Evolutionary conservation across 2,888 invertebrate genomes (phyloP), one percentile per base, ranked within the genome.

Genomic region (Watsonalla binaria): DNA sequence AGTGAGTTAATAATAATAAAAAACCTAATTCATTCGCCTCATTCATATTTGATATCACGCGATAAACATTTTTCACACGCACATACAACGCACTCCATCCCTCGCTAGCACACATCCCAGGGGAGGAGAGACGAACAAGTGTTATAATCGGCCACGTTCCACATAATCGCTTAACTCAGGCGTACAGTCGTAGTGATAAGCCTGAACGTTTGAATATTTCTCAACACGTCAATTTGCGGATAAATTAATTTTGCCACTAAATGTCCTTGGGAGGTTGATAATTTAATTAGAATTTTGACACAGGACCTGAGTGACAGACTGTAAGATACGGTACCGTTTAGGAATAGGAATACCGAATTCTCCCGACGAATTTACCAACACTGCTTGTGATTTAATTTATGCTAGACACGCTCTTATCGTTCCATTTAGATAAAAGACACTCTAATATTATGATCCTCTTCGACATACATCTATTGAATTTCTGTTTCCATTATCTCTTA

Each of bases 261-360:
- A 65, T 66, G 53, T 56, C 55, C 59, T 14, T 7, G 35, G 33
- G 37, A 63, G 53, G 48, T 11, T 52, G 56, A 59, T 60, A 61
- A 70, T 64, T 63, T 68, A 68, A 68, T 68, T 70, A 64, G 14
- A 15, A 60, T 61, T 65, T 65, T 70, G 70, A 68, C 60, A 54
- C 56, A 65, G 68, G 63, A 57, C 56, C 54, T 42, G 11, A 52
- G 51, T 60, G 70, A 63, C 68, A 65, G 59, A 14, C 37, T 8
- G 54, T 24, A 50, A 54, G 51, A 53, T 54, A 56, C 57, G 47
- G 52, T 54, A 51, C 56, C 46, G 53, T 56, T 52, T 59, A 57
- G 57, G 63, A 70, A 67, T 52, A 34, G 33, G 46, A 49, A 46
- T 49, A 46, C 46, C 13, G 46, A 52, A 49, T 42, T 45, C 37